Evolutionary conservation across 2,797 vertebrate species (phyloP).

Genomic region (Clarias pachynema): DNA sequence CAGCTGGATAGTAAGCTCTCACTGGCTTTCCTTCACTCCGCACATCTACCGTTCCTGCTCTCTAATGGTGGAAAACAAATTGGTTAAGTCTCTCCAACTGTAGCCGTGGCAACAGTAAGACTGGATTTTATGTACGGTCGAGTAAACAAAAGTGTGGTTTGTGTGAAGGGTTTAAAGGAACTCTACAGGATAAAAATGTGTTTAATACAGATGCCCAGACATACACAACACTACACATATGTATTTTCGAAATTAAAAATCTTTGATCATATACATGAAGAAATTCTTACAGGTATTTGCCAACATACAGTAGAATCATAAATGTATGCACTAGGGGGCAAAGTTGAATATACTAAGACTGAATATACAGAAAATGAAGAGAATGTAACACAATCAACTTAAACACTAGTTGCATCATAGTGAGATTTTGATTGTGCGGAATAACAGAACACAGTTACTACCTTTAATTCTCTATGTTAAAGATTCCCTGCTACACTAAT

Average conservation of each 20-base stretch:
- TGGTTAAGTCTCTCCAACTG: constrained; percentile 45
- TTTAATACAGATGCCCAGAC: constrained; percentile 1
- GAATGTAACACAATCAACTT: background rate
- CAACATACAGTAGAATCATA: background rate
- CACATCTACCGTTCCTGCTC: constrained; percentile 29
- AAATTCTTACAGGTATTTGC: background rate
- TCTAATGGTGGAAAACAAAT: constrained; percentile 61
- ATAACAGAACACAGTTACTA: no score
- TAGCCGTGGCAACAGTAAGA: constrained; percentile 59
- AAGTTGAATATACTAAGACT: background rate
- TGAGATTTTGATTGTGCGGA: no score
- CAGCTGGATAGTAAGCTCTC: constrained; percentile 38
- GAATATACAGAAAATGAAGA: background rate
- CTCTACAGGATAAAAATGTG: background rate
- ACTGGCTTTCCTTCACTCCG: constrained; percentile 71
- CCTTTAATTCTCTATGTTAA: no score
- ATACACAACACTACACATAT: background rate
- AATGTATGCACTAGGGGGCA: background rate
- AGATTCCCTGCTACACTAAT: no score
- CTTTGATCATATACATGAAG: background rate
- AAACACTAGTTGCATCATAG: background rate
- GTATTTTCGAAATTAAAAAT: background rate
- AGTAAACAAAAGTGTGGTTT: constrained; percentile 48
- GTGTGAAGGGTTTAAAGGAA: constrained; percentile 28
- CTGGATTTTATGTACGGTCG: constrained; percentile 37